Evolutionary conservation across 2,888 invertebrate species (phyloP).

Genomic region (Diploptera punctata): DNA sequence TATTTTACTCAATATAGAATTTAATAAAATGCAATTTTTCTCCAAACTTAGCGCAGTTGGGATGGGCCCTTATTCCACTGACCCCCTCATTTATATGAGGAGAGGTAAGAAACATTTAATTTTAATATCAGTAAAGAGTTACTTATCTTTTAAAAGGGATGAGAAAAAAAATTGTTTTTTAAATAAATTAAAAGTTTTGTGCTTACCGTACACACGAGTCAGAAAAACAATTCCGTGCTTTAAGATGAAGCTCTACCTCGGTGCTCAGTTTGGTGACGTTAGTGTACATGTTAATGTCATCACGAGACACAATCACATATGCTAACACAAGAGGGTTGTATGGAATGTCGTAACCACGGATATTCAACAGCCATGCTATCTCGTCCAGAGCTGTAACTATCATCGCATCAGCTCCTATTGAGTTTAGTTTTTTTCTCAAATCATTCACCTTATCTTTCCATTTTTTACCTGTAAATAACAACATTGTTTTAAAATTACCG

Average conservation of each 20-base stretch:
- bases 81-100: no score
- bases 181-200: not conserved
- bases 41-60: no score
- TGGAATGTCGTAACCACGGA: slow-evolving; percentile 84
- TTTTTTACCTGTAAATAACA: slow-evolving; percentile 64
- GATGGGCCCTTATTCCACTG: no score
- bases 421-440: slow-evolving; percentile 67
- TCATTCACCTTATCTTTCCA: slow-evolving; percentile 80
- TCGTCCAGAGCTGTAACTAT: slow-evolving; percentile 87
- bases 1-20: no score
- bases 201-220: slow-evolving; percentile 30
- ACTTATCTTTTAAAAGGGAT: no score
- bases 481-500: no score
- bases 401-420: slow-evolving; percentile 74
- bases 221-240: slow-evolving; percentile 62
- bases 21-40: no score
- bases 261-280: slow-evolving; percentile 64
- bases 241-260: slow-evolving; percentile 56
- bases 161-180: no score
- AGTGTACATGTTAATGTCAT: slow-evolving; percentile 63
- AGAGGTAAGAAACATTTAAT: no score
- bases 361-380: slow-evolving; percentile 86
- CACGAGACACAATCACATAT: slow-evolving; percentile 60
- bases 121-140: no score
- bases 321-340: slow-evolving; percentile 81